phyloP scores from a whole-genome alignment of 2,888 invertebrate genomes.

The Leptopterna dolabrata region DNA sequence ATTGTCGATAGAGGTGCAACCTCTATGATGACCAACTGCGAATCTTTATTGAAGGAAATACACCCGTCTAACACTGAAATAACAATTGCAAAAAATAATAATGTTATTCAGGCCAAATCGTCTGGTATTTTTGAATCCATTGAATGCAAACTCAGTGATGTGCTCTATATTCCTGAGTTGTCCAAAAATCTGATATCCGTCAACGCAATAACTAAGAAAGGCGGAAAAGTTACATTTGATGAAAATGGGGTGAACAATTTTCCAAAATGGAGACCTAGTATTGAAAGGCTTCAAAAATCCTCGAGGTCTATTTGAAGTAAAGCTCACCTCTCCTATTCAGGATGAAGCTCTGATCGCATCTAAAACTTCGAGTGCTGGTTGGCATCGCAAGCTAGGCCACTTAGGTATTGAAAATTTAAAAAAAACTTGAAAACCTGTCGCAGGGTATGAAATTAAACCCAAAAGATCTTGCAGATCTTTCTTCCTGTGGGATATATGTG shows the following conservation, averaged over 20 bases:
- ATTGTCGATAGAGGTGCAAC: not conserved
- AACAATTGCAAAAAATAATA: not conserved
- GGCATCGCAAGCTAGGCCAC: constrained; percentile 30
- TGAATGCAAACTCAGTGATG: no score
- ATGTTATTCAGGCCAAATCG: not conserved
- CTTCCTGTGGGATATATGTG: constrained; percentile 2
- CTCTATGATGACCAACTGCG: not conserved
- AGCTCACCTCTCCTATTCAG: not conserved
- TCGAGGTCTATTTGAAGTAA: constrained; percentile 8
- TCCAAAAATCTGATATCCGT: no score
- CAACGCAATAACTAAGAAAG: no score
- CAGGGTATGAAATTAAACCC: not conserved
- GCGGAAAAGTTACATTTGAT: constrained; percentile 28
- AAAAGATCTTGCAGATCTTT: not conserved
- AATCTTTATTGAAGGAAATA: not conserved
- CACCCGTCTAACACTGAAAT: not conserved
- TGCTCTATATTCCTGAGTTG: no score
- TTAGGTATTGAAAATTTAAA: constrained; percentile 22
- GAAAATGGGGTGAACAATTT: constrained; percentile 11
- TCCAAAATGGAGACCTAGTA: constrained; percentile 3
- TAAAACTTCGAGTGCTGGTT: not conserved
- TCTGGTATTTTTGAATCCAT: not conserved
- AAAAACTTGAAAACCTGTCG: constrained; percentile 9
- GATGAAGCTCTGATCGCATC: not conserved
- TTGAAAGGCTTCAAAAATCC: not conserved